Percentiles rank a stretch among this genome's conserved stretches.
phyloP scores from a whole-genome alignment of 2,888 invertebrate genomes.

The Drosophila mercatorum region DNA sequence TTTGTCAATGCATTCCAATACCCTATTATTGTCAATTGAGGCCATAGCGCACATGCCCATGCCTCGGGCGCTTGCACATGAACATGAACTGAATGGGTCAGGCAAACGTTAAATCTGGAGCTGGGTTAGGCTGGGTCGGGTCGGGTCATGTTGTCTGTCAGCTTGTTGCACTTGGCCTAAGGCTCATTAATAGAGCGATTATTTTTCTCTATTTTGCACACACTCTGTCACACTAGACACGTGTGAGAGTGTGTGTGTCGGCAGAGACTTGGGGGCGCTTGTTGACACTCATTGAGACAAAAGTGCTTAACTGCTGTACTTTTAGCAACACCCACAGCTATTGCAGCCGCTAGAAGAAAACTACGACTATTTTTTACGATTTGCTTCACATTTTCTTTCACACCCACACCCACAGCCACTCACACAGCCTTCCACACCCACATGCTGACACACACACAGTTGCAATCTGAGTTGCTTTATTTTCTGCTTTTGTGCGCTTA shows the following conservation, averaged over 20 bases:
- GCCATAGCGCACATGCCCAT: neutral
- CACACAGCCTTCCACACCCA: slow-evolving; percentile 2
- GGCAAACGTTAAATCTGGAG: slow-evolving; percentile 17
- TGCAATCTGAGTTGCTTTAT: slow-evolving; percentile 60
- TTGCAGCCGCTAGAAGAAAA: slow-evolving; percentile 16
- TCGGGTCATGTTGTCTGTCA: slow-evolving; percentile 73
- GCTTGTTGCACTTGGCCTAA: slow-evolving; percentile 80
- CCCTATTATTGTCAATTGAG: slow-evolving; percentile 1
- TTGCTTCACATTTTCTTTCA: slow-evolving; percentile 40
- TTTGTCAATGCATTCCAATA: neutral
- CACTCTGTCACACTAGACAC: slow-evolving; percentile 36
- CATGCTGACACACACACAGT: neutral
- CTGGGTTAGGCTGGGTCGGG: slow-evolving; percentile 55
- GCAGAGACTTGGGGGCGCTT: slow-evolving; percentile 58
- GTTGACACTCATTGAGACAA: slow-evolving; percentile 81
- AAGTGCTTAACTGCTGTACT: slow-evolving; percentile 79
- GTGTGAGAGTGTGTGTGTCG: slow-evolving; percentile 21
- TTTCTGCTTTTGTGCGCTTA: slow-evolving; percentile 73
- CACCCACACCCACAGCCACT: slow-evolving; percentile 3
- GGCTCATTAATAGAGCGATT: slow-evolving; percentile 78
- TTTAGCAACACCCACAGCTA: slow-evolving; percentile 50
- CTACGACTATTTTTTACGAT: slow-evolving; percentile 53
- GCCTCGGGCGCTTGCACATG: slow-evolving; percentile 28
- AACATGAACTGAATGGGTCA: slow-evolving; percentile 49
- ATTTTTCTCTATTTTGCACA: slow-evolving; percentile 60